These are phyloP conservation scores for Callitettix versicolor DNA, from an alignment of 1,140 invertebrate species.

Conservation along the genomic window DNA sequence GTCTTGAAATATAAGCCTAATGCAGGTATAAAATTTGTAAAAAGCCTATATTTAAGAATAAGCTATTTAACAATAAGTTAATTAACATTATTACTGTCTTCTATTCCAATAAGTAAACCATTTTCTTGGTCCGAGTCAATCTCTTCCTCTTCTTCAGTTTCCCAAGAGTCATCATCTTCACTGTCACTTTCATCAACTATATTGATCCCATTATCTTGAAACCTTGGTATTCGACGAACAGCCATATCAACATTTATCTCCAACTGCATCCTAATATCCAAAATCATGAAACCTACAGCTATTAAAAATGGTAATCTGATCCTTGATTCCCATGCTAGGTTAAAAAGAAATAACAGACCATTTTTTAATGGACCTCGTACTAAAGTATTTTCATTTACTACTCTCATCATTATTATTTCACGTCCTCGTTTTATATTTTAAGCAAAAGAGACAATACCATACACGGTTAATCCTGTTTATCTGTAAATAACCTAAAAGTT, in stretches of 20 bases:
- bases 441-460: too few relatives aligned
- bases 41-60: too few relatives aligned
- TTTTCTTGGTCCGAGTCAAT: not conserved
- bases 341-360: constrained; percentile 38
- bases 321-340: constrained; percentile 45
- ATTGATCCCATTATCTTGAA: constrained; percentile 5
- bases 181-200: constrained; percentile 6
- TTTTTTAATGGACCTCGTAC: constrained; percentile 10
- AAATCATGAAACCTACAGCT: constrained; percentile 40
- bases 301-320: constrained; percentile 44
- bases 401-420: too few relatives aligned
- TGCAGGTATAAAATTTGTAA: too few relatives aligned
- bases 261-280: constrained; percentile 42
- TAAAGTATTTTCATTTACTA: not conserved
- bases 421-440: too few relatives aligned
- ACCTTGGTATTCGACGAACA: constrained; percentile 10
- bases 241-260: constrained; percentile 37
- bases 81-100: too few relatives aligned
- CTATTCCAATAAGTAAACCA: not conserved
- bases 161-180: constrained; percentile 9
- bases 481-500: too few relatives aligned
- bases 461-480: too few relatives aligned
- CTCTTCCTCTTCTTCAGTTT: not conserved
- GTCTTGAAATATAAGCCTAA: too few relatives aligned
- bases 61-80: too few relatives aligned